A percentile compares a stretch with the other conserved stretches of the same genome.
Evolutionary conservation across 2,113 vertebrate species (phyloP).

Genomic region (Paralichthys olivaceus): DNA sequence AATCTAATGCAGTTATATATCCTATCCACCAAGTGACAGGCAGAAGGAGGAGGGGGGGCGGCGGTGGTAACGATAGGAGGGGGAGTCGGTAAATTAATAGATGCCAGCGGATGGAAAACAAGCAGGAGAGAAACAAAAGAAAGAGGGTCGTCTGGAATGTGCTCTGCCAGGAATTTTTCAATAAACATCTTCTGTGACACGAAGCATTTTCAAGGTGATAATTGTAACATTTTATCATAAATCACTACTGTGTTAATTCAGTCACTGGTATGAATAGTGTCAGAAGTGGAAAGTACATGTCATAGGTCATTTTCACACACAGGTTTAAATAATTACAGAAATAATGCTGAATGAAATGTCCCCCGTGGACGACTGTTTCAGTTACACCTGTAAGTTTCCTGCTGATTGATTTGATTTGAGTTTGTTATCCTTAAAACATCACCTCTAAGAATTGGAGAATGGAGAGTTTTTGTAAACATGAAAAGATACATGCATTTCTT

Average conservation of each 20-base stretch:
- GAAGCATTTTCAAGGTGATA: neutral
- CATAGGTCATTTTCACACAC: neutral
- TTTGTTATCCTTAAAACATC: too few species aligned
- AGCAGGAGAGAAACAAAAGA: slow-evolving; percentile 48
- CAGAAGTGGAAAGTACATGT: neutral
- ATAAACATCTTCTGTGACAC: neutral
- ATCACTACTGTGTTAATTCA: neutral
- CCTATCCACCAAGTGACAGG: slow-evolving; percentile 81
- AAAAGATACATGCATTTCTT: too few species aligned
- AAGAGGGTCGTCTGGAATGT: slow-evolving; percentile 39
- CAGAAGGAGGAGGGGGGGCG: slow-evolving; percentile 35
- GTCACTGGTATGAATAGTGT: neutral
- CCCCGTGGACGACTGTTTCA: too few species aligned
- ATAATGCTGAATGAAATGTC: neutral
- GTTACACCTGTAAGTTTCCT: too few species aligned
- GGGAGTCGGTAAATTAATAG: slow-evolving; percentile 60
- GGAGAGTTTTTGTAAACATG: too few species aligned
- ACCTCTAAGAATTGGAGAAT: too few species aligned
- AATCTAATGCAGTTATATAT: slow-evolving; percentile 97
- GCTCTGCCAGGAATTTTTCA: neutral
- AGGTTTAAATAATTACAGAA: neutral
- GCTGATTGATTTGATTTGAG: too few species aligned
- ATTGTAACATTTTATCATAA: neutral
- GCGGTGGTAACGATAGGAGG: slow-evolving; percentile 32
- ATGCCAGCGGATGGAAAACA: slow-evolving; percentile 52